These are phyloP conservation scores for Heteronetta atricapilla DNA, from an alignment of 2,113 vertebrate genomes.

Conservation along the genomic window DNA sequence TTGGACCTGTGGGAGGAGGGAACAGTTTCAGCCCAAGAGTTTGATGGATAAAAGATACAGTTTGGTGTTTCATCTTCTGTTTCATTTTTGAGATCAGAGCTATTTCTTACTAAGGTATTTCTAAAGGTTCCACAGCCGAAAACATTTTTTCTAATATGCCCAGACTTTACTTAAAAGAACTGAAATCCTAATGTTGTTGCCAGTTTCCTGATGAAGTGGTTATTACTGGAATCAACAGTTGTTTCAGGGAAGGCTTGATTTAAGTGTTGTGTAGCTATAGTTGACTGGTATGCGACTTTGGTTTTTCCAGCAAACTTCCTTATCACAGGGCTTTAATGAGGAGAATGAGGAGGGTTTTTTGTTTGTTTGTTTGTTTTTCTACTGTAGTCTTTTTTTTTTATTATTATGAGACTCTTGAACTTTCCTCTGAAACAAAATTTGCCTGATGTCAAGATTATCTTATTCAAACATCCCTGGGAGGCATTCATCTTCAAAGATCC, in stretches of 20 bases:
- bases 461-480: conserved; percentile 6
- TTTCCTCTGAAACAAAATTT: not conserved
- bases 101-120: not conserved
- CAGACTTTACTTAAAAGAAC: not conserved
- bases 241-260: conserved; percentile 20
- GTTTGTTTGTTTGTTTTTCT: no score
- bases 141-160: not conserved
- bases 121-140: not conserved
- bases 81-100: not conserved
- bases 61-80: not conserved
- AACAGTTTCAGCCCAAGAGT: not conserved
- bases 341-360: not conserved
- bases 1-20: not conserved
- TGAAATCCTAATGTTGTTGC: not conserved
- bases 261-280: not conserved
- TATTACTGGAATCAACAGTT: not conserved
- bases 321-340: not conserved
- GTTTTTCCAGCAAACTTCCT: conserved; percentile 4
- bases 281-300: conserved; percentile 27
- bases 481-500: not conserved
- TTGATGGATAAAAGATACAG: not conserved
- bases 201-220: not conserved
- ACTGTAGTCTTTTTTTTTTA: not conserved
- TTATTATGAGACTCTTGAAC: not conserved
- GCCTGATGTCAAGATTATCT: not conserved